Evolutionary conservation across 2,888 invertebrate genomes (phyloP), one percentile per base, ranked within the genome.

Genomic region (Drosophila rellima): DNA sequence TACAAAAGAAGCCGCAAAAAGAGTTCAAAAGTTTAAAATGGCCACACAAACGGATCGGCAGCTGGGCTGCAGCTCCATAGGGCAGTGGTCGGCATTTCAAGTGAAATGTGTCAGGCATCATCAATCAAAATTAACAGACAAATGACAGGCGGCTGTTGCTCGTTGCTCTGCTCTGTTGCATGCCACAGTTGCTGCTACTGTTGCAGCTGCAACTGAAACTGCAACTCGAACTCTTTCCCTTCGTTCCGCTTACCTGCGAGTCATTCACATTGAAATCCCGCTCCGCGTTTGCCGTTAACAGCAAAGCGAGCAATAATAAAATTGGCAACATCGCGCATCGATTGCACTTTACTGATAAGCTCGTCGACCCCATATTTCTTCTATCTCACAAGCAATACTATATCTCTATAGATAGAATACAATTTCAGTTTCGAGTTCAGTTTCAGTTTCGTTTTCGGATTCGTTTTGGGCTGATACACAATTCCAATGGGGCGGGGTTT

Each of bases 221-320:
- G 23, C 45, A 60, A 42, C 17, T 26, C 13, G 33, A 26, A 23
- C 23, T 2, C 26, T 1, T 17, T 26, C 29, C 45, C 57, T 39
- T 39, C 59, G 6, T 47, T 45, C 26, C 59, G 70, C 88, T 90
- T 80, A 92, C 92, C 91, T 92, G 92, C 64, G 91, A 90, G 68
- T 92, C 92, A 65, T 92, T 92, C 78, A 90, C 91, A 87, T 92
- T 92, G 80, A 92, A 92, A 77, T 92, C 92, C 74, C 88, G 89
- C 78, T 92, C 91, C 60, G 88, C 91, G 57, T 64, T 75, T 56
- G 78, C 74, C 60, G 78, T 65, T 17, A 71, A 42, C 40, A 69
- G 54, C 60, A 78, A 54, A 15, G 44, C 56, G 39, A 80, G 70
- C 80, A 76, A 54, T 47, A 74, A 70, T 47, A 74, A 70, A 70